These are phyloP conservation scores for Manacus vitellinus DNA, from an alignment of 2,113 vertebrate genomes.

Conservation along the genomic window DNA sequence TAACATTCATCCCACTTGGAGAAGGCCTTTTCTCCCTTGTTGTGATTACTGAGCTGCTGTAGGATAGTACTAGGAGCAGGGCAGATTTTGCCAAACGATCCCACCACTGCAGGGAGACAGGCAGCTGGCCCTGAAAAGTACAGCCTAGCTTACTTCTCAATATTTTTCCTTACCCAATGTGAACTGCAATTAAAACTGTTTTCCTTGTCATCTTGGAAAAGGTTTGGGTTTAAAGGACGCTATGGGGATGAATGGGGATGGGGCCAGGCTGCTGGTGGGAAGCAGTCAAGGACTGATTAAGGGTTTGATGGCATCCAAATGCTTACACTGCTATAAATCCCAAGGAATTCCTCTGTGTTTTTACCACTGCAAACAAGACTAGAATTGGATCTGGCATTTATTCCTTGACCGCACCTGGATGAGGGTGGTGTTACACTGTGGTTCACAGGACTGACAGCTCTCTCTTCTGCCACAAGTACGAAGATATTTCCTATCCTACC, in stretches of 20 bases:
- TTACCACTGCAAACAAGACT: neutral
- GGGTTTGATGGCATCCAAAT: neutral
- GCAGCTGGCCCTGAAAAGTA: neutral
- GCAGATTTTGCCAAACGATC: neutral
- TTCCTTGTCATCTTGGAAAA: neutral
- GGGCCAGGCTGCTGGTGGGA: neutral
- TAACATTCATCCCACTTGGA: neutral
- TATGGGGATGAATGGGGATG: neutral
- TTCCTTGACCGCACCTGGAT: neutral
- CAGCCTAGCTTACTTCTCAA: neutral
- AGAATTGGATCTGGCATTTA: neutral
- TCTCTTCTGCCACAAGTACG: accelerated
- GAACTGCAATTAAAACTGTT: neutral
- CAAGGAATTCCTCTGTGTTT: neutral
- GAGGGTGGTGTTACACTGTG: accelerated
- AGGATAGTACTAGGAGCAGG: neutral
- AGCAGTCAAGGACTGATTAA: neutral
- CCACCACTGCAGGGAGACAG: neutral
- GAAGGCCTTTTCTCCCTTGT: neutral
- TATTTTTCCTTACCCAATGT: neutral
- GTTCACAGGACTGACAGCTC: neutral
- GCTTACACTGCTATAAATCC: neutral
- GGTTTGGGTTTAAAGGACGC: neutral
- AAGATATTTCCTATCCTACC: neutral
- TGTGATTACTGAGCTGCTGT: neutral